These are phyloP conservation scores for Cephus rjabovi DNA, from an alignment of 2,888 invertebrate species.

Conservation along the genomic window DNA sequence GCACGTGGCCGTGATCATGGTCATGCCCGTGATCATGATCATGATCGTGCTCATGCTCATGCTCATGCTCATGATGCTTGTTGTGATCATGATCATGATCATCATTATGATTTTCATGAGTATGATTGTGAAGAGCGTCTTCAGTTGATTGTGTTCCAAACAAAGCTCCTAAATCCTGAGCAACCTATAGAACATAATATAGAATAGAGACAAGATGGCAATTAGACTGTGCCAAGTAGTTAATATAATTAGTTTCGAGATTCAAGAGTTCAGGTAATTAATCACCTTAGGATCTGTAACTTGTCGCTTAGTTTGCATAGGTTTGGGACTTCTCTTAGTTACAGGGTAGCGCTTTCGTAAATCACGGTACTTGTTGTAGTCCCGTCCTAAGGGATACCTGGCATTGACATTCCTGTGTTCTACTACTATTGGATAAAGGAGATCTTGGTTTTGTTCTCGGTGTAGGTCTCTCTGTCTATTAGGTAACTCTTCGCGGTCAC, in stretches of 20 bases:
- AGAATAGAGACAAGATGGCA: background rate
- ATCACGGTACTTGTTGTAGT: conserved; percentile 43
- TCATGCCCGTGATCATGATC: conserved; percentile 18
- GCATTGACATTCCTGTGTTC: conserved; percentile 55
- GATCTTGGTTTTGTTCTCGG: conserved; percentile 38
- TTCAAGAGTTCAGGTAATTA: background rate
- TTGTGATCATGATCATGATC: conserved; percentile 16
- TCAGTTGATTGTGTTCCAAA: conserved; percentile 80
- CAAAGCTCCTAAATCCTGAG: conserved; percentile 67
- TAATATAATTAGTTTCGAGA: background rate
- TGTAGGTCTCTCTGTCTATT: conserved; percentile 7
- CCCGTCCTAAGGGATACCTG: conserved; percentile 51
- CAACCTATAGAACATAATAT: conserved; percentile 43
- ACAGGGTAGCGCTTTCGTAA: conserved; percentile 53
- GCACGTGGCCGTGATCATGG: conserved; percentile 29
- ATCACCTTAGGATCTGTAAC: conserved; percentile 59
- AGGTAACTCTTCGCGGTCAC: conserved; percentile 1
- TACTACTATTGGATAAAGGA: conserved; percentile 37
- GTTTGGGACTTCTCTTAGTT: conserved; percentile 57
- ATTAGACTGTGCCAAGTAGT: background rate
- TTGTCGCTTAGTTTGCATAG: conserved; percentile 43
- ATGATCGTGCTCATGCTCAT: conserved; percentile 23
- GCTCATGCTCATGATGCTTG: background rate
- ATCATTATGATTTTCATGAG: conserved; percentile 21
- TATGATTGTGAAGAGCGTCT: conserved; percentile 83